Base-by-base conservation (phyloP, 2,113 vertebrate species). In the Rafetus swinhoei region DNA sequence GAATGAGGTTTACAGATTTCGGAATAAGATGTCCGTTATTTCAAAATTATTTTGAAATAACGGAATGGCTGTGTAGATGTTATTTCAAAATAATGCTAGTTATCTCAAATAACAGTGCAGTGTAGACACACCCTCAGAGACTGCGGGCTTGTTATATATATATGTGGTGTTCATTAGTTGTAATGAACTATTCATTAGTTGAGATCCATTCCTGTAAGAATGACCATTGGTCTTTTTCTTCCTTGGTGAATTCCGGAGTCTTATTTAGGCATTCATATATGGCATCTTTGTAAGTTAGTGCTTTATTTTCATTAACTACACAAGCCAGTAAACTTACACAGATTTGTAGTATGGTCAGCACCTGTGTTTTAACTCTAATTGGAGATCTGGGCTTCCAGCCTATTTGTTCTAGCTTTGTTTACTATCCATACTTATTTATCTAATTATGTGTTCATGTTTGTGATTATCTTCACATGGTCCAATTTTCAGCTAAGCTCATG, bases 341-440 rank as follows among this genome's bases (percentile, higher is more conserved):
- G 59, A 14, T 79, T 56, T 39, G 24, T 55, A 5, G 4, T 53
- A 69, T 35, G 32, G 6, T 54, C 2, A 0, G 11, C 3, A 74
- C 21, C 18, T 82, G 39, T 9, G 55, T 62, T 32, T 35, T 35
- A 35, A 2, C n/a, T 72, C 65, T 72, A 72, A 35, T 9, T 85
- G 14, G 54, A 14, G 55, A 11, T 50, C 79, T 39, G 57, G 60
- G 6, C 1, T 12, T 77, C 8, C 18, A 24, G 22, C 9, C 77
- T 87, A 6, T 45, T 54, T 86, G n/a, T 79, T 52, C 54, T 91
- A 79, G 24, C 52, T 86, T 86, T 39, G 7, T 39, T 77, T 77
- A 50, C 24, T 50, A 39, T 77, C 24, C 45, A 25, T 0, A 2
- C 6, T n/a, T 0, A 9, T 35, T 87, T 74, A 5, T 0, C 0